Conservation (phyloP, 2,888 invertebrate species). For the Rhabditophanes sp. region DNA sequence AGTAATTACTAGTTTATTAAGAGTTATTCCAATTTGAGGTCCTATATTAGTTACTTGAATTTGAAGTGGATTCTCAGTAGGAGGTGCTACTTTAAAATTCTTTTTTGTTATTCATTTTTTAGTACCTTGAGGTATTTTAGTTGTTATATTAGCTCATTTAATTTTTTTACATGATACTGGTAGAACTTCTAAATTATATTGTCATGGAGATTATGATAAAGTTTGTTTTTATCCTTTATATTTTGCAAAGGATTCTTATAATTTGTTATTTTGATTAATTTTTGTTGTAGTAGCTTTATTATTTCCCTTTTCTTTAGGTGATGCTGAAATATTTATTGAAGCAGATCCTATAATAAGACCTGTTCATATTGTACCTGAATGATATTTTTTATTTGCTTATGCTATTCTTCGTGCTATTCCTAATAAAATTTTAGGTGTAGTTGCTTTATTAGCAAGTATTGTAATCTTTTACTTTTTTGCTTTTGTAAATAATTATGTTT, state of each 20-base stretch:
- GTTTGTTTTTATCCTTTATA: conserved; percentile 27
- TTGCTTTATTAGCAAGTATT: conserved; percentile 56
- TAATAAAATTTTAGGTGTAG: conserved; percentile 62
- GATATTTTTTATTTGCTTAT: conserved; percentile 68
- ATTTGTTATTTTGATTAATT: conserved; percentile 52
- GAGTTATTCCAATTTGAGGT: conserved; percentile 43
- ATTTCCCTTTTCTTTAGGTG: conserved; percentile 49
- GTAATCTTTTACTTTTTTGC: conserved; percentile 52
- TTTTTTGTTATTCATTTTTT: conserved; percentile 63
- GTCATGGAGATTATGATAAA: conserved; percentile 32
- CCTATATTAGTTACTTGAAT: conserved; percentile 46
- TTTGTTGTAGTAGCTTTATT: conserved; percentile 52
- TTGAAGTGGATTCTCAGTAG: conserved; percentile 62
- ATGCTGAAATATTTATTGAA: conserved; percentile 60
- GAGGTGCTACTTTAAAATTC: conserved; percentile 61
- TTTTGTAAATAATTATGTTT: conserved; percentile 45
- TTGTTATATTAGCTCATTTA: conserved; percentile 29
- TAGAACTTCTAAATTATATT: conserved; percentile 23
- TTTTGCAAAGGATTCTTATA: conserved; percentile 27
- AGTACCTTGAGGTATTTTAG: conserved; percentile 56
- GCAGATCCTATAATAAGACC: conserved; percentile 59
- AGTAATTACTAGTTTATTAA: conserved; percentile 62
- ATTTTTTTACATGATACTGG: conserved; percentile 43
- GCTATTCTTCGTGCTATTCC: conserved; percentile 65
- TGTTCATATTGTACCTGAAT: conserved; percentile 65